Evolutionary conservation across 2,888 invertebrate genomes (phyloP), one percentile per base, ranked within the genome.

Genomic region (Netelia inedita): DNA sequence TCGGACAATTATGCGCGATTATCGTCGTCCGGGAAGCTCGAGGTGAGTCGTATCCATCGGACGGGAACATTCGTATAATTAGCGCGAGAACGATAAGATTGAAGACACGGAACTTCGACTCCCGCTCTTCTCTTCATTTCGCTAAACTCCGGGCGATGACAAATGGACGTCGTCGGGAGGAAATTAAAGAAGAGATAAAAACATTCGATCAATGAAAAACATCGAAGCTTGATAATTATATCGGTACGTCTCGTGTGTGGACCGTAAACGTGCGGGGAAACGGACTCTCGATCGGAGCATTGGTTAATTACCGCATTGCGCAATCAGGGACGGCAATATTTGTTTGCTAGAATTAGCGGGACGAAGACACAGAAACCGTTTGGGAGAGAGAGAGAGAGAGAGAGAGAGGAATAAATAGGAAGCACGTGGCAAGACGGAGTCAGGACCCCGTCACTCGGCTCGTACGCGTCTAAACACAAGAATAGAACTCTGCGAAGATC

Each of bases 1-100:
- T 46, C 23, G 28, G n/a, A 46, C 79, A 82, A 82, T 82, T 69
- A 59, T 19, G 41, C 16, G 46, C 55, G 46, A 82, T 85, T 79
- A 85, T 74, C 81, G 63, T 61, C 82, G 69, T 82, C 69, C 78
- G 81, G 81, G 69, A 78, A 81, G 63, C 28, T 65, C 59, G 46
- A 9, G 50, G 10, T 21, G 11, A 59, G 69, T 41, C 43, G 73
- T 35, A 59, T 71, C 65, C 35, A 50, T 57, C 59, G 57, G 9
- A 14, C 19, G 46, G 19, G 11, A 59, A 41, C 61, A 75, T 75
- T 53, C 50, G 65, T 68, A 14, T 46, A 35, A 81, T 68, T 46
- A 63, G 19, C 28, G 35, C 19, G 41, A 63, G 23, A 68, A 76
- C 28, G 66, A 68, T 59, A 50, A 68, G 68, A 65, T 46, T 55